phyloP scores from a whole-genome alignment of 1,140 invertebrate species.

The Lepidotrigona ventralis region DNA sequence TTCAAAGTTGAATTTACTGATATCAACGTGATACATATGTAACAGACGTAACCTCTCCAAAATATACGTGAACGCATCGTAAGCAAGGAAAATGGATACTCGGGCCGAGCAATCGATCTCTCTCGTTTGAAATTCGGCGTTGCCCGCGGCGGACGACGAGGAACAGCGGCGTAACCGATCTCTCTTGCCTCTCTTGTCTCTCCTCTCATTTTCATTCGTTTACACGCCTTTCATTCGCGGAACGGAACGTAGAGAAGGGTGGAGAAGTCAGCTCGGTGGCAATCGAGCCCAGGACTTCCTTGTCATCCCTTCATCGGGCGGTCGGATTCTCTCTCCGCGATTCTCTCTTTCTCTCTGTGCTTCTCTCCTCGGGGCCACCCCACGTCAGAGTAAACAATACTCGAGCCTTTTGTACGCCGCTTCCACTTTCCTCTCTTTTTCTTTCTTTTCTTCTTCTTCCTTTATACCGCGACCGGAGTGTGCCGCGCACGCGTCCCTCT shows the following conservation, averaged over 20 bases:
- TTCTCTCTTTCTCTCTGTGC: conserved; percentile 26
- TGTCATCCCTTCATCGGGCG: conserved; percentile 61
- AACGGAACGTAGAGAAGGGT: conserved; percentile 31
- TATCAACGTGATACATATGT: too few relatives aligned
- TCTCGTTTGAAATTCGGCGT: neutral
- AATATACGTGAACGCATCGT: too few relatives aligned
- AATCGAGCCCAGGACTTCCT: conserved; percentile 36
- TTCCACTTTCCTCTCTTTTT: neutral
- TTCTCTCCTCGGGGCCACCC: neutral
- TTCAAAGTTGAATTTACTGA: too few relatives aligned
- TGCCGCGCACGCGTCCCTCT: conserved; percentile 35
- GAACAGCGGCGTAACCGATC: conserved; percentile 22
- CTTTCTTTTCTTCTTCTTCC: too few relatives aligned
- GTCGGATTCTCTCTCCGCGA: conserved; percentile 56
- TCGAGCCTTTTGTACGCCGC: conserved; percentile 51
- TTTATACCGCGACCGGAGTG: neutral
- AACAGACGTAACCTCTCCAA: too few relatives aligned
- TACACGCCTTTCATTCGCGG: conserved; percentile 42
- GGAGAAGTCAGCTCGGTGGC: conserved; percentile 35
- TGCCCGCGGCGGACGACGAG: neutral
- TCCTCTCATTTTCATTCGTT: conserved; percentile 54
- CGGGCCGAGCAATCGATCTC: neutral
- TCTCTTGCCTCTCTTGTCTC: too few relatives aligned
- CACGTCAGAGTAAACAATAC: conserved; percentile 59
- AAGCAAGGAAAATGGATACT: neutral